Base-by-base conservation (phyloP, 2,113 vertebrate species). In the Dasyornis broadbenti region DNA sequence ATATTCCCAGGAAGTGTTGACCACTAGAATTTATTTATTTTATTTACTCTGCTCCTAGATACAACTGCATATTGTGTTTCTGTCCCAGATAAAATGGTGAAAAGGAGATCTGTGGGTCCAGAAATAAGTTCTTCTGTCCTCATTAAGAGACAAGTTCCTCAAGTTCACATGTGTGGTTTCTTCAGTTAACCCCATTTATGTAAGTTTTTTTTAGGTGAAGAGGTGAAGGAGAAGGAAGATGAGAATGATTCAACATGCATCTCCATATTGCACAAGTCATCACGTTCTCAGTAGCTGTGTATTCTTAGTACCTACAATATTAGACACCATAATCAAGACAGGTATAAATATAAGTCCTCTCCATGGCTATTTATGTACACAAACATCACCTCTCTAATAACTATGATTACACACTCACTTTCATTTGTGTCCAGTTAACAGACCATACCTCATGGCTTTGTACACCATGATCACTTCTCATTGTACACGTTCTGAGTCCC, bases 11-110 rank as follows among this genome's bases (percentile, higher is more conserved):
- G 33, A 94, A 89, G 22, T 16, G 6, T 2, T 91, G 80, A 86
- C 77, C 81, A 50, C 33, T 64, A 30, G n/a, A 52, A 60, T 37
- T n/a, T 63, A 69, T 49, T 66, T 64, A 33, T 65, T 82, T 80
- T 56, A 37, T 69, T 79, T n/a, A 44, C 23, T 91, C 65, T 72
- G 26, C 42, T 92, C 23, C 64, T 33, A 47, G 19, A 24, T 27
- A 42, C 11, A 44, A 12, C 13, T 59, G n/a, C 0, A 0, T 40
- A 5, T 31, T 31, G 19, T 44, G 31, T 26, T 44, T 35, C 37
- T 20, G 5, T 59, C 53, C 26, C 23, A 10, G 44, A 31, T 15
- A n/a, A 14, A 86, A 40, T 2, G 12, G 35, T 35, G 27, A 77
- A 65, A 30, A 82, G 26, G 27, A 87, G 9, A 13, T 81, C 44